Evolutionary conservation across 1,140 invertebrate genomes (phyloP).

Genomic region (Caenorhabditis briggsae): DNA sequence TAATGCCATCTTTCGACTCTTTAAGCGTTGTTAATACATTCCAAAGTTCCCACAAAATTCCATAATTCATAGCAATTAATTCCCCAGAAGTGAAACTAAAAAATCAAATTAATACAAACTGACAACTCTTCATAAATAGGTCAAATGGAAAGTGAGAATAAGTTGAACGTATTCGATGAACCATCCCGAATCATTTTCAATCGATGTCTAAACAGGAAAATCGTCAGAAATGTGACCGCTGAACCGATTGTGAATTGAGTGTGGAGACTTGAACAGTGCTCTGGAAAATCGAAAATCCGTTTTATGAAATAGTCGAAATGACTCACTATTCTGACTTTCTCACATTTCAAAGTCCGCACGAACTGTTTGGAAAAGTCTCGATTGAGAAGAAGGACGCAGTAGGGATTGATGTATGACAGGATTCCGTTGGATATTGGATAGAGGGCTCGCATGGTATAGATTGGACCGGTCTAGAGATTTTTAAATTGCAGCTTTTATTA

Average conservation of each 20-base stretch:
- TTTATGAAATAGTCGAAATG: not conserved
- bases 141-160: not conserved
- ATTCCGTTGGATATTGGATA: constrained; percentile 36
- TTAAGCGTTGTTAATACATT: no score
- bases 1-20: no score
- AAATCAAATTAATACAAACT: not conserved
- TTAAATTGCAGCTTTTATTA: no score
- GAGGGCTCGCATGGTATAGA: constrained; percentile 32
- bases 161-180: constrained; percentile 4
- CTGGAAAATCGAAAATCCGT: not conserved
- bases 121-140: constrained; percentile 12
- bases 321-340: constrained; percentile 18
- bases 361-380: constrained; percentile 24
- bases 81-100: not conserved
- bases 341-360: constrained; percentile 16
- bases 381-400: constrained; percentile 12
- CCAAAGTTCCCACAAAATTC: no score
- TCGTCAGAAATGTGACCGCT: not conserved
- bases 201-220: not conserved
- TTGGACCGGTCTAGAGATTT: constrained; percentile 12
- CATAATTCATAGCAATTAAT: not conserved
- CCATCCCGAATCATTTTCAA: not conserved
- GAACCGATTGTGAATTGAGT: not conserved
- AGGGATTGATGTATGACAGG: constrained; percentile 31
- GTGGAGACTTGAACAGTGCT: not conserved